These are phyloP conservation scores for Mus spicilegus DNA, from an alignment of 2,113 vertebrate species.

Conservation along the genomic window DNA sequence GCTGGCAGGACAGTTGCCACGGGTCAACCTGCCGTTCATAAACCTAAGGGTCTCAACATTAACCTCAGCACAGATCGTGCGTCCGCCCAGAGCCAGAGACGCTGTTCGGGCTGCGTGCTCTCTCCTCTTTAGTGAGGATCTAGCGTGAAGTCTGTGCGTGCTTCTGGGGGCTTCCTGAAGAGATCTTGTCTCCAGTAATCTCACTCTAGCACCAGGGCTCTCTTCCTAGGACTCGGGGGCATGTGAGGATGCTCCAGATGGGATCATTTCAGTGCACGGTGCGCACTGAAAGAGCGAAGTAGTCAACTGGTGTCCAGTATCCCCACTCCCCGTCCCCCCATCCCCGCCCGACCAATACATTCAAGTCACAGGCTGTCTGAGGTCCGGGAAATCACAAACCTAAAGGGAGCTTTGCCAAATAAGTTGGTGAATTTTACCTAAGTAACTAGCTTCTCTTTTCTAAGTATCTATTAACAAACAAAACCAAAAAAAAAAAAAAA, in stretches of 20 bases:
- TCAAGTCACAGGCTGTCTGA: not conserved
- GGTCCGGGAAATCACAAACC: not conserved
- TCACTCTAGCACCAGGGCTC: not conserved
- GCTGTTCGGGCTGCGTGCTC: too few relatives aligned
- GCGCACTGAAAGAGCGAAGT: not conserved
- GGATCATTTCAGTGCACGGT: not conserved
- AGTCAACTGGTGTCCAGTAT: fast-evolving
- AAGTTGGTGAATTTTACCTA: not conserved
- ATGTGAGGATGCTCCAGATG: not conserved
- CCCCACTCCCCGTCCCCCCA: fast-evolving
- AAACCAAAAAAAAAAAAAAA: not conserved
- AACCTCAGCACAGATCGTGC: not conserved
- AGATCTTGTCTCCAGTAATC: fast-evolving
- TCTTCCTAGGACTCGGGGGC: not conserved
- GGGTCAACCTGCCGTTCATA: not conserved
- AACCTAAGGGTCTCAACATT: fast-evolving
- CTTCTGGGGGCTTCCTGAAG: not conserved
- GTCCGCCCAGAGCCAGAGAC: not conserved
- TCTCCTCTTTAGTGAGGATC: not conserved
- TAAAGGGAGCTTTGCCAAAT: too few relatives aligned
- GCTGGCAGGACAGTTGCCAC: not conserved
- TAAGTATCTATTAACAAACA: not conserved
- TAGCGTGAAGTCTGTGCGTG: not conserved
- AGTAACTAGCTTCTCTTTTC: not conserved
- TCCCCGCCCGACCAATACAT: not conserved